Evolutionary conservation across 2,113 vertebrate genomes (phyloP).

Genomic region (Struthio camelus): DNA sequence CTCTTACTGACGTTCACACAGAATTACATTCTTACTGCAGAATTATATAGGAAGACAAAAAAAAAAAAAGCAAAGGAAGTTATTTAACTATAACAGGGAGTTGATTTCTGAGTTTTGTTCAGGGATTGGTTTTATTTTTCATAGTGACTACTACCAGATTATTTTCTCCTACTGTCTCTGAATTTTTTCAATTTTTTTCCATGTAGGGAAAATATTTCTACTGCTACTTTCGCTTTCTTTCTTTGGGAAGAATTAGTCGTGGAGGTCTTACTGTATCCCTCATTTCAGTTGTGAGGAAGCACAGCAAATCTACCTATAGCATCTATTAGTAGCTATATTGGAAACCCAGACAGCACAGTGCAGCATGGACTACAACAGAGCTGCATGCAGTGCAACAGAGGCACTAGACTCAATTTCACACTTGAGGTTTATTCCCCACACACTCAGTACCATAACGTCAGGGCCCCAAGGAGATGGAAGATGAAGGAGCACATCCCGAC

Average conservation of each 20-base stretch:
- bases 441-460: background rate
- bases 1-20: background rate
- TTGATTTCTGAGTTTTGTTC: background rate
- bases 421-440: background rate
- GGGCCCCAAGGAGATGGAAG: background rate
- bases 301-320: background rate
- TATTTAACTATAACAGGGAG: background rate
- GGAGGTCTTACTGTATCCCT: background rate
- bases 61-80: background rate
- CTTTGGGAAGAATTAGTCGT: background rate
- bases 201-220: background rate
- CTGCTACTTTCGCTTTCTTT: background rate
- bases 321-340: background rate
- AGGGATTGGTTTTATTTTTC: background rate
- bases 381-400: background rate
- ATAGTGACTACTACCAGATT: background rate
- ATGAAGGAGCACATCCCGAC: background rate
- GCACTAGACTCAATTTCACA: background rate
- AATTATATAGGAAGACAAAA: background rate
- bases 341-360: background rate
- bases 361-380: background rate
- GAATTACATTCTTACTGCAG: background rate
- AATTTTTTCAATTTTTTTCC: background rate
- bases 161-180: background rate
- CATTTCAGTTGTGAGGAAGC: background rate